phyloP scores from a whole-genome alignment of 2,888 invertebrate species.

The Drosophila eohydei region DNA sequence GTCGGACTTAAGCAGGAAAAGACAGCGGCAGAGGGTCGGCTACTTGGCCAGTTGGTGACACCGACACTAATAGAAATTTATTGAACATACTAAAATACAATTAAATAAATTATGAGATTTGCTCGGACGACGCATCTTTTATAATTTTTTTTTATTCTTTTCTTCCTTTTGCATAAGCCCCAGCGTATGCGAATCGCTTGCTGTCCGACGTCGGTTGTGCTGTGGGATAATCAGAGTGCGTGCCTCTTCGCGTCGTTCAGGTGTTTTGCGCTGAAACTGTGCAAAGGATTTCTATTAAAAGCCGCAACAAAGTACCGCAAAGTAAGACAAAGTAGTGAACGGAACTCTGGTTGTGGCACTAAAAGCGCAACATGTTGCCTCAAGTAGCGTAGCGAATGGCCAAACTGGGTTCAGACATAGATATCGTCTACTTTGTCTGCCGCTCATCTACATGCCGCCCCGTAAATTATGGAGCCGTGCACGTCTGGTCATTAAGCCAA shows the following conservation, averaged over 20 bases:
- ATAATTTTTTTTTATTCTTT: constrained; percentile 33
- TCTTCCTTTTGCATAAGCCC: constrained; percentile 50
- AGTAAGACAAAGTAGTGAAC: constrained; percentile 76
- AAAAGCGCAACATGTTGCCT: constrained; percentile 78
- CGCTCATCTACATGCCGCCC: constrained; percentile 73
- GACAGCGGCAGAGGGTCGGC: background rate
- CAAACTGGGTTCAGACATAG: constrained; percentile 42
- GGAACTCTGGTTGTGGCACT: constrained; percentile 40
- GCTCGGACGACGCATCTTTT: constrained; percentile 50
- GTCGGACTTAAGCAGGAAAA: constrained; percentile 2
- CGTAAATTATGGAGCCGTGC: constrained; percentile 82
- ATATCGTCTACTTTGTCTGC: constrained; percentile 73
- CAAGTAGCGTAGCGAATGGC: constrained; percentile 53
- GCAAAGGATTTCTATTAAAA: constrained; percentile 77
- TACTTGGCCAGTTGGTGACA: constrained; percentile 41
- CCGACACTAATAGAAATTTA: constrained; percentile 77
- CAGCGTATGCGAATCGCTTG: constrained; percentile 32
- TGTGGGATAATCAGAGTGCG: constrained; percentile 50
- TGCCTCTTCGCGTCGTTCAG: constrained; percentile 41
- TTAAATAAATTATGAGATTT: constrained; percentile 81
- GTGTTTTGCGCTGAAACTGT: constrained; percentile 31
- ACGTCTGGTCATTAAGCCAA: constrained; percentile 84
- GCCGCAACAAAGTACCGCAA: constrained; percentile 77
- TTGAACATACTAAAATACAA: constrained; percentile 79
- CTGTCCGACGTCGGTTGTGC: background rate